Evolutionary conservation across 2,797 vertebrate species (phyloP).

Genomic region (Myripristis jacobus): DNA sequence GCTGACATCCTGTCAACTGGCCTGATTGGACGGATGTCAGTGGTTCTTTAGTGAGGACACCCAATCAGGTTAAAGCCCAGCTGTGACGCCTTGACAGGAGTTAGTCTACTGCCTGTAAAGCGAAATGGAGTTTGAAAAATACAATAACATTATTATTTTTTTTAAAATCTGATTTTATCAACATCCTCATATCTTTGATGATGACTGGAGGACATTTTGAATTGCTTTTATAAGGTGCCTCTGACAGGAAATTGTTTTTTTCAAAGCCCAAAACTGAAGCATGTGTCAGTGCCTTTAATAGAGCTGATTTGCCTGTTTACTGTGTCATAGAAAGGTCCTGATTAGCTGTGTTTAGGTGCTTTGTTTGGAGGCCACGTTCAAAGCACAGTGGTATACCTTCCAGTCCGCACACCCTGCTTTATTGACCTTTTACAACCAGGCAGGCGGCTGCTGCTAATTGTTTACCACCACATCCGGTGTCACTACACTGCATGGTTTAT

Average conservation of each 20-base stretch:
- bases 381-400: conserved; percentile 66
- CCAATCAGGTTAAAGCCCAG: no score
- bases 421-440: conserved; percentile 75
- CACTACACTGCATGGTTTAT: conserved; percentile 36
- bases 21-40: no score
- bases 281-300: neutral
- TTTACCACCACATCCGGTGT: conserved; percentile 71
- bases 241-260: neutral
- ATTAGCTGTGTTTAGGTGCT: conserved; percentile 30
- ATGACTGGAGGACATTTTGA: no score
- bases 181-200: no score
- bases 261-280: neutral
- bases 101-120: no score
- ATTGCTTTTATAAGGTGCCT: no score
- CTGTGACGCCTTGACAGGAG: no score
- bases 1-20: no score
- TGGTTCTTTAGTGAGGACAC: no score
- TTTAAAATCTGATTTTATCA: no score
- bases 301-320: neutral
- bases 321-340: conserved; percentile 7
- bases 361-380: conserved; percentile 51
- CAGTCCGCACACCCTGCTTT: conserved; percentile 65
- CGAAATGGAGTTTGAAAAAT: no score
- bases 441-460: conserved; percentile 69
- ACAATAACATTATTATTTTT: no score